Conservation (phyloP, 1,140 invertebrate genomes). For the Drosophila athabasca region DNA sequence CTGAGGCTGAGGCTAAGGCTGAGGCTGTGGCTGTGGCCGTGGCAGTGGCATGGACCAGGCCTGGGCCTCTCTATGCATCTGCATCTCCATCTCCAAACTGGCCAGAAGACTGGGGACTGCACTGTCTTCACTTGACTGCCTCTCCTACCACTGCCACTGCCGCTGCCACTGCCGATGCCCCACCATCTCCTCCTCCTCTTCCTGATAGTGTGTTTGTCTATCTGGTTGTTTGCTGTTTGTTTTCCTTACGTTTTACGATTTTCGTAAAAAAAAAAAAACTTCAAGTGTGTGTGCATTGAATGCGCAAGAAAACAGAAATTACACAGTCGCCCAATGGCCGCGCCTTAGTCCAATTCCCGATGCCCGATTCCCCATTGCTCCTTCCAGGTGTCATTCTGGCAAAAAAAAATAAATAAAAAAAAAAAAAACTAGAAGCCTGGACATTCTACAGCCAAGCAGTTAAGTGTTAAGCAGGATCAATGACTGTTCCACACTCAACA, state of each 20-base stretch:
- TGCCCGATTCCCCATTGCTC: slow-evolving; percentile 2
- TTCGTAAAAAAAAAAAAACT: slow-evolving; percentile 4
- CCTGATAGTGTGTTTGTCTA: slow-evolving; percentile 49
- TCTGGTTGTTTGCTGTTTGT: slow-evolving; percentile 66
- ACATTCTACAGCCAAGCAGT: slow-evolving; percentile 20
- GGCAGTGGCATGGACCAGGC: slow-evolving; percentile 1
- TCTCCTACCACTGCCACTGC: slow-evolving; percentile 22
- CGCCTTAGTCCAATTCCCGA: slow-evolving; percentile 68
- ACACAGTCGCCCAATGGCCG: slow-evolving; percentile 68
- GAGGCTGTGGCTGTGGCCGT: slow-evolving; percentile 24
- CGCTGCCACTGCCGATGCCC: no score
- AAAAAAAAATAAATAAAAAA: slow-evolving; percentile 19
- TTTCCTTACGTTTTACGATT: slow-evolving; percentile 53
- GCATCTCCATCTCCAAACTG: slow-evolving; percentile 72
- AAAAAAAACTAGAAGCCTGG: slow-evolving; percentile 12
- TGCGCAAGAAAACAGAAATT: slow-evolving; percentile 72
- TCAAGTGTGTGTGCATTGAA: slow-evolving; percentile 62
- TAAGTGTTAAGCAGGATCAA: slow-evolving; percentile 33
- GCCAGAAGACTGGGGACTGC: slow-evolving; percentile 44
- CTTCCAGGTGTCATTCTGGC: slow-evolving; percentile 14
- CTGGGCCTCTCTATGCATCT: slow-evolving; percentile 29
- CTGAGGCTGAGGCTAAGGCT: slow-evolving; percentile 29
- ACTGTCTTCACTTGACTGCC: slow-evolving; percentile 77
- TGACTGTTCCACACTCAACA: slow-evolving; percentile 19
- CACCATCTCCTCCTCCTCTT: neutral